These are phyloP conservation scores for Tragelaphus buxtoni DNA, from an alignment of 2,113 vertebrate genomes.

Conservation along the genomic window DNA sequence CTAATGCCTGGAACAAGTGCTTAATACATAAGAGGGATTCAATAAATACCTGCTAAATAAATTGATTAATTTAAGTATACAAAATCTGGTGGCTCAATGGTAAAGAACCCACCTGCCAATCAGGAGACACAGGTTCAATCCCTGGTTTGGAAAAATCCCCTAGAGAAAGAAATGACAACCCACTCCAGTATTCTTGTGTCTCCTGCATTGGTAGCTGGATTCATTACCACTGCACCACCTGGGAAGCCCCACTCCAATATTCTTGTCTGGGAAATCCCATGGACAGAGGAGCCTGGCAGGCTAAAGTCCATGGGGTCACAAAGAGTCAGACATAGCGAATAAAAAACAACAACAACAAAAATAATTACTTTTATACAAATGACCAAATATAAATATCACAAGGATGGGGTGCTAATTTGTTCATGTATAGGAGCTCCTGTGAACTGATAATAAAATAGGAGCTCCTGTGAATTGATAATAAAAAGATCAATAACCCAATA, in stretches of 20 bases:
- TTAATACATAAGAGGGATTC: neutral
- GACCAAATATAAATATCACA: neutral
- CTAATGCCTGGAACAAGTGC: neutral
- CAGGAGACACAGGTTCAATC: neutral
- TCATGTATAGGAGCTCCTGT: neutral
- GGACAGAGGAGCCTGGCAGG: neutral
- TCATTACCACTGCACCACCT: neutral
- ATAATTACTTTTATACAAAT: constrained; percentile 29
- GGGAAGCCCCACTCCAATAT: neutral
- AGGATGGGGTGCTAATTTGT: neutral
- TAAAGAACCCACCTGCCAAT: constrained; percentile 12
- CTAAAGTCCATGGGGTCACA: neutral
- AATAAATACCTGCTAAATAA: neutral
- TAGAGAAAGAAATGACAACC: neutral
- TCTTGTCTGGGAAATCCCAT: neutral
- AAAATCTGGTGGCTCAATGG: neutral
- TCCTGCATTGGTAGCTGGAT: too few relatives aligned
- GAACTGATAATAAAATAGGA: neutral
- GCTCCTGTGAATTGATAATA: neutral
- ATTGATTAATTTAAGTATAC: neutral
- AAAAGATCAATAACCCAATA: neutral
- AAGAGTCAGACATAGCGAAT: neutral
- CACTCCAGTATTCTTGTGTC: neutral
- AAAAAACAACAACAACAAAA: neutral
- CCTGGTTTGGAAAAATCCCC: neutral